A percentile compares a stretch with the other conserved stretches of the same genome.
Conservation (phyloP, 2,888 invertebrate genomes). For the Microctonus brassicae region DNA sequence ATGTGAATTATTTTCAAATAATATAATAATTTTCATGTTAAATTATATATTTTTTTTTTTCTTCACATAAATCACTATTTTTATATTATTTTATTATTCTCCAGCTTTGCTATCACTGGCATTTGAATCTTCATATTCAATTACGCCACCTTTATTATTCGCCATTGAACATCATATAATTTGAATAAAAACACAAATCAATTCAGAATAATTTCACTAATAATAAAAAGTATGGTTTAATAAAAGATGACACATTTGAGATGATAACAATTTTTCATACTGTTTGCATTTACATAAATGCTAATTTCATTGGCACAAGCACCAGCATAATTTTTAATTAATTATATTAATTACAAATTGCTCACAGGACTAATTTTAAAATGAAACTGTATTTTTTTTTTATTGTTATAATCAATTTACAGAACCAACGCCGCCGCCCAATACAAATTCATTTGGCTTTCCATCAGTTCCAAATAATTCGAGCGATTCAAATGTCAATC, state of each 20-base stretch:
- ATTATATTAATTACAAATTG: background rate
- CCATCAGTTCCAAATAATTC: conserved; percentile 52
- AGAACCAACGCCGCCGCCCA: conserved; percentile 44
- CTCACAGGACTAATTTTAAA: background rate
- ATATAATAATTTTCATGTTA: conserved; percentile 4
- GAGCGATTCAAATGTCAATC: conserved; percentile 32
- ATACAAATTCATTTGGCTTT: conserved; percentile 52
- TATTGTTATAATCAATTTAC: conserved; percentile 22
- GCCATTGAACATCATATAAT: background rate
- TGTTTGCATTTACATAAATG: background rate
- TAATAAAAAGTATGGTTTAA: conserved; percentile 29
- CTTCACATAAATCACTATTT: background rate
- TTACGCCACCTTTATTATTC: background rate
- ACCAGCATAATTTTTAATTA: background rate
- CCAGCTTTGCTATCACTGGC: background rate
- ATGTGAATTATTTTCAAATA: background rate
- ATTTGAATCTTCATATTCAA: background rate
- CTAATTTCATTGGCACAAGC: background rate
- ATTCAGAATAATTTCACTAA: background rate
- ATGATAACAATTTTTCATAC: background rate
- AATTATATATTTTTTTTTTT: background rate
- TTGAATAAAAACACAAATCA: conserved; percentile 15
- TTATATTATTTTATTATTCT: background rate
- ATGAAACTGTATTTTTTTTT: too few species aligned
- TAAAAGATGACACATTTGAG: conserved; percentile 35